Conservation (phyloP, 2,797 vertebrate genomes). For the Eremophila alpestris region DNA sequence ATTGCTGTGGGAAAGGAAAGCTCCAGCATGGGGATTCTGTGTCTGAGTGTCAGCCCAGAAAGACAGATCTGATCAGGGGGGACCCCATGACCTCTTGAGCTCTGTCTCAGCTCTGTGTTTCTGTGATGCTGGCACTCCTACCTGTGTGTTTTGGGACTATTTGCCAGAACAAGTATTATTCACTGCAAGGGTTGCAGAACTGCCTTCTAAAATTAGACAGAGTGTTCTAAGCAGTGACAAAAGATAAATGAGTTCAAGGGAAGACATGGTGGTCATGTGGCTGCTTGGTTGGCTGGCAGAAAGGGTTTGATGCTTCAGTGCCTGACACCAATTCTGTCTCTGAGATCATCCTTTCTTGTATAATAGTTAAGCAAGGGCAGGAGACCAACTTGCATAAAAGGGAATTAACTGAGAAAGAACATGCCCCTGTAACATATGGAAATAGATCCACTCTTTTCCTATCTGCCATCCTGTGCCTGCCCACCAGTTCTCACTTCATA, state of each 20-base stretch:
- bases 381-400: not conserved
- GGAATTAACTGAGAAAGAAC: not conserved
- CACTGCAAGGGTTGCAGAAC: not conserved
- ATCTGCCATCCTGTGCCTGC: not conserved
- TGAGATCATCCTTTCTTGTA: not conserved
- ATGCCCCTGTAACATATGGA: not conserved
- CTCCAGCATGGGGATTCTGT: not conserved
- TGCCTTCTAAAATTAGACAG: constrained; percentile 17
- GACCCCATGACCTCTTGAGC: not conserved
- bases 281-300: not conserved
- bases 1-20: not conserved
- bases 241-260: constrained; percentile 9
- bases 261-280: not conserved
- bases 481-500: not conserved
- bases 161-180: not conserved
- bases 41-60: not conserved
- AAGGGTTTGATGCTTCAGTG: not conserved
- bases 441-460: not conserved
- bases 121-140: not conserved
- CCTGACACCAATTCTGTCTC: not conserved
- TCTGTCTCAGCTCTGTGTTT: not conserved
- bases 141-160: not conserved
- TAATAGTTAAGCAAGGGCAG: not conserved
- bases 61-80: not conserved
- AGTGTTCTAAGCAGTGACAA: not conserved